Evolutionary conservation across 2,888 invertebrate genomes (phyloP).

Genomic region (Acrobasis consociella): DNA sequence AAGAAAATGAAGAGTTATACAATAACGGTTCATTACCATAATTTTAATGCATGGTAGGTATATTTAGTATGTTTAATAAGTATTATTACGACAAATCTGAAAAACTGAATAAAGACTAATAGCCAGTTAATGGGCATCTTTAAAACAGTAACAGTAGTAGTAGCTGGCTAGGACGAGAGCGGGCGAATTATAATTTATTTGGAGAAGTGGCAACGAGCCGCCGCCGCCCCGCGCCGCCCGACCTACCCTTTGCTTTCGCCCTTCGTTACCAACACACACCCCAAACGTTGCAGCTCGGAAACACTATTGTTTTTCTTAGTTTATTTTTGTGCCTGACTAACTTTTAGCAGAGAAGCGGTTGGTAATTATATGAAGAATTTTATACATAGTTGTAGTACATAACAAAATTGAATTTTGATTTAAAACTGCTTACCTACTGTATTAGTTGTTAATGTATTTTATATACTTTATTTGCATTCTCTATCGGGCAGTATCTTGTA

Average conservation of each 20-base stretch:
- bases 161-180: slow-evolving; percentile 52
- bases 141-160: slow-evolving; percentile 63
- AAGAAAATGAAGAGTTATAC: no score
- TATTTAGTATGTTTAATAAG: not conserved
- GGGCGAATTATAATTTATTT: slow-evolving; percentile 84
- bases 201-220: slow-evolving; percentile 82
- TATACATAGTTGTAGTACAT: no score
- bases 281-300: slow-evolving; percentile 63
- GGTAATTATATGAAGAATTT: no score
- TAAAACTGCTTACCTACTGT: no score
- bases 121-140: slow-evolving; percentile 54
- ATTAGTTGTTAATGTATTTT: no score
- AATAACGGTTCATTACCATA: no score
- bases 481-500: no score
- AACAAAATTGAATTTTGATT: no score
- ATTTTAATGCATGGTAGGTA: not conserved
- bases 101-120: slow-evolving; percentile 54
- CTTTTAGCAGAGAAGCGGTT: not conserved
- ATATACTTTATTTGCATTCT: no score
- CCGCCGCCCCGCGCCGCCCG: slow-evolving; percentile 59
- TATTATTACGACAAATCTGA: slow-evolving; percentile 10
- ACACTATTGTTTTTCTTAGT: slow-evolving; percentile 9
- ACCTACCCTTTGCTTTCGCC: slow-evolving; percentile 83
- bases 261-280: slow-evolving; percentile 74
- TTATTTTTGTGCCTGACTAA: slow-evolving; percentile 10